phyloP scores from a whole-genome alignment of 1,140 invertebrate genomes.

The Drosophila teissieri region DNA sequence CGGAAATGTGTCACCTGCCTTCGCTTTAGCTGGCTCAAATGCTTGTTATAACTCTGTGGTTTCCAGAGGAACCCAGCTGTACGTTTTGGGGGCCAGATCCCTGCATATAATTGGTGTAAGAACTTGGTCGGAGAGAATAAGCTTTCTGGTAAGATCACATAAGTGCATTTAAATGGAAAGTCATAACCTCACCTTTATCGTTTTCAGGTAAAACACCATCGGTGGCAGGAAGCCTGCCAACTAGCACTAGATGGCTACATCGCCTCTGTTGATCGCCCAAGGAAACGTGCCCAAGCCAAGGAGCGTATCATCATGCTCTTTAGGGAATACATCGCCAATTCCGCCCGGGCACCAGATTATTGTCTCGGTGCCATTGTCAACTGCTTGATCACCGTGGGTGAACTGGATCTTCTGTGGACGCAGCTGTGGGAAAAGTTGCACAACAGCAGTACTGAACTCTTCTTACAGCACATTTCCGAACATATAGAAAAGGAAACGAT shows the following conservation, averaged over 20 bases:
- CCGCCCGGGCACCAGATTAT: slow-evolving; percentile 74
- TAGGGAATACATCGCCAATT: slow-evolving; percentile 76
- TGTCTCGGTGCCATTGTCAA: slow-evolving; percentile 77
- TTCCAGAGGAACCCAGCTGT: slow-evolving; percentile 91
- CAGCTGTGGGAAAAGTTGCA: slow-evolving; percentile 85
- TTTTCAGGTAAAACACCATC: slow-evolving; percentile 86
- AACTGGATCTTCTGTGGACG: slow-evolving; percentile 84
- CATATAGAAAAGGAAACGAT: slow-evolving; percentile 85
- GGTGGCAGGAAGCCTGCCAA: slow-evolving; percentile 87
- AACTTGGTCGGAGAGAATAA: slow-evolving; percentile 92
- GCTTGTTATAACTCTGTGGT: slow-evolving; percentile 96
- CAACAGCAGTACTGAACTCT: slow-evolving; percentile 80
- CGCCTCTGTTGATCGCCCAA: slow-evolving; percentile 69
- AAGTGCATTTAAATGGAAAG: not conserved
- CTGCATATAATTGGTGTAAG: slow-evolving; percentile 92
- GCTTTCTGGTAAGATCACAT: slow-evolving; percentile 86
- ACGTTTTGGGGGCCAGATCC: slow-evolving; percentile 93
- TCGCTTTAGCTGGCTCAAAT: slow-evolving; percentile 89
- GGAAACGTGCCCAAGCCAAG: slow-evolving; percentile 77
- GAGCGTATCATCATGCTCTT: slow-evolving; percentile 80
- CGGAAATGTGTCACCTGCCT: slow-evolving; percentile 87
- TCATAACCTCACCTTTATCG: not conserved
- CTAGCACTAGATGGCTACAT: slow-evolving; percentile 84
- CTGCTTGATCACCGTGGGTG: slow-evolving; percentile 77
- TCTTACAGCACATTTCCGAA: slow-evolving; percentile 85